Evolutionary conservation across 2,888 invertebrate species (phyloP).

Genomic region (Molorchus minor): DNA sequence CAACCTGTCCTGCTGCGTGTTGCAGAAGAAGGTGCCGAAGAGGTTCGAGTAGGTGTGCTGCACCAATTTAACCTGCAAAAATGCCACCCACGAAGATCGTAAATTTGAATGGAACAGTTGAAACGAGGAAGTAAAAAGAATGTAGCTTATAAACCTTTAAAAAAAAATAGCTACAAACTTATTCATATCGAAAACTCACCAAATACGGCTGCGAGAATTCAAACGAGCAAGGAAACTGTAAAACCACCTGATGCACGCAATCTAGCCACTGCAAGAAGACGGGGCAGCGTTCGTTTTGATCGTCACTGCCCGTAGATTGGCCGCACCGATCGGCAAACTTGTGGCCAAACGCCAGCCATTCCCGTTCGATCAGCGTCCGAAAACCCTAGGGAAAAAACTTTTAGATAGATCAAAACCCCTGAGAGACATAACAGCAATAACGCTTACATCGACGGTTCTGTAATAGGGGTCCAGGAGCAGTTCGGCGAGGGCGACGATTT

Average conservation of each 20-base stretch:
- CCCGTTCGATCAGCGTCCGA: constrained; percentile 90
- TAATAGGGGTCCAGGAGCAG: constrained; percentile 94
- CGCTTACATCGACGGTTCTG: constrained; percentile 83
- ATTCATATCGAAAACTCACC: constrained; percentile 68
- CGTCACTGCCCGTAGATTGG: constrained; percentile 81
- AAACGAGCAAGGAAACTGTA: constrained; percentile 92
- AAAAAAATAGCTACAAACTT: too few species aligned
- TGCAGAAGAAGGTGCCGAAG: constrained; percentile 97
- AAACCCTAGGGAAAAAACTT: constrained; percentile 77
- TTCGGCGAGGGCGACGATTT: constrained; percentile 93
- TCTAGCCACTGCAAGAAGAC: constrained; percentile 99
- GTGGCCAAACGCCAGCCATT: constrained; percentile 98
- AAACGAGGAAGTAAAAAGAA: too few species aligned
- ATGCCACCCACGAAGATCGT: too few species aligned
- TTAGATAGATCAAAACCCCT: too few species aligned
- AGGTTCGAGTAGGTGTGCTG: constrained; percentile 96
- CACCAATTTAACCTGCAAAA: constrained; percentile 85
- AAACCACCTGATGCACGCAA: constrained; percentile 89
- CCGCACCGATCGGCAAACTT: constrained; percentile 97
- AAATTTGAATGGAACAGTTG: too few species aligned
- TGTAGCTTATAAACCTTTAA: too few species aligned
- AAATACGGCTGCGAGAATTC: constrained; percentile 94
- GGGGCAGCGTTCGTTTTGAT: constrained; percentile 95
- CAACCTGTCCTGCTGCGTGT: constrained; percentile 79
- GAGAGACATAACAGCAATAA: constrained; percentile 5